These are phyloP conservation scores for Drosophila hawaiiensis DNA, from an alignment of 2,888 invertebrate species.

Conservation along the genomic window DNA sequence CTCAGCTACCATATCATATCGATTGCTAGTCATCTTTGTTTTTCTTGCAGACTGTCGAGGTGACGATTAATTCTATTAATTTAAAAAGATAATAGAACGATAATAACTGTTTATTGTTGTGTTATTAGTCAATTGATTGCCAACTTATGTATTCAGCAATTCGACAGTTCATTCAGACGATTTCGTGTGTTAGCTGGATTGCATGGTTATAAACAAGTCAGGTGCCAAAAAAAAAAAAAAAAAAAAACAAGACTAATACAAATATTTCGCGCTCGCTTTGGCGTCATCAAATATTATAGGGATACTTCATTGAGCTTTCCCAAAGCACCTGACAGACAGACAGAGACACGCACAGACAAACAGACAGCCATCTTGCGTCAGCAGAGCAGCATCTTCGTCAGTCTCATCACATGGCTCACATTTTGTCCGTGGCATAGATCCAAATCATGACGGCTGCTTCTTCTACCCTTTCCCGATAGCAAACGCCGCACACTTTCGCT, in stretches of 20 bases:
- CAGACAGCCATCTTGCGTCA: slow-evolving; percentile 18
- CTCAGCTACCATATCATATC: slow-evolving; percentile 8
- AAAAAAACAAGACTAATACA: slow-evolving; percentile 11
- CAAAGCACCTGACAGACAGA: slow-evolving; percentile 6
- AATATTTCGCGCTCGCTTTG: slow-evolving; percentile 37
- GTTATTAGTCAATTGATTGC: background rate
- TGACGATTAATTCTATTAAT: background rate
- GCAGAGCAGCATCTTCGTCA: slow-evolving; percentile 18
- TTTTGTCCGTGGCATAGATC: slow-evolving; percentile 40
- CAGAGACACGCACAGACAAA: background rate
- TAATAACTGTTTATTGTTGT: background rate
- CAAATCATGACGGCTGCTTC: slow-evolving; percentile 18
- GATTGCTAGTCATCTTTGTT: background rate
- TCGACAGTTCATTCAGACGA: background rate
- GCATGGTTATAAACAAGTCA: slow-evolving; percentile 19
- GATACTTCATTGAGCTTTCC: background rate
- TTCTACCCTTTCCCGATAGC: background rate
- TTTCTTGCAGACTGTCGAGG: background rate
- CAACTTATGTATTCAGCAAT: background rate
- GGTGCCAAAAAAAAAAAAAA: background rate
- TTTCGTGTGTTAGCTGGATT: slow-evolving; percentile 4
- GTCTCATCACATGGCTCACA: background rate
- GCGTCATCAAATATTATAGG: slow-evolving; percentile 19
- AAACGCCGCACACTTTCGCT: slow-evolving; percentile 45
- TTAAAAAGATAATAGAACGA: background rate